These are phyloP conservation scores for Cassiopea xamachana DNA, from an alignment of 30 jellyfish, hydroid and myxozoan genomes.

Conservation along the genomic window DNA sequence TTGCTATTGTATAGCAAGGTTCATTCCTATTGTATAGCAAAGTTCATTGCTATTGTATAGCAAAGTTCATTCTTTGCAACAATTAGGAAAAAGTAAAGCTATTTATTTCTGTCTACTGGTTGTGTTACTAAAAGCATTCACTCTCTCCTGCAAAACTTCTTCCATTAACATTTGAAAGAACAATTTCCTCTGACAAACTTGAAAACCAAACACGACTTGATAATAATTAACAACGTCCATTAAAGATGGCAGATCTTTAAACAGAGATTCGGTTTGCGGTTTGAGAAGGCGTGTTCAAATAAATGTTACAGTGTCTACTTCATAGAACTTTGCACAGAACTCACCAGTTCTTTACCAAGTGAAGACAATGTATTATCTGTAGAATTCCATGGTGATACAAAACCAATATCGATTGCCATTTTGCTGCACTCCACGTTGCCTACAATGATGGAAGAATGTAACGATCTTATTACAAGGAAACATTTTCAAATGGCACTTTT, in stretches of 20 bases:
- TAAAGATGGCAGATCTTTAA: background rate
- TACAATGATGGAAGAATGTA: conserved; percentile 7
- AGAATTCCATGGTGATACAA: conserved; percentile 69
- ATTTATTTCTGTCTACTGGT: too few species aligned
- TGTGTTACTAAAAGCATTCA: too few species aligned
- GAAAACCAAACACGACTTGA: background rate
- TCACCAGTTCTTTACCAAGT: conserved; percentile 88
- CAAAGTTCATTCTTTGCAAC: too few species aligned
- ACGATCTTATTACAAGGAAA: background rate
- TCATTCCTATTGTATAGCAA: too few species aligned
- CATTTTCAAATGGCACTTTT: too few species aligned
- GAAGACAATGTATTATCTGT: conserved; percentile 48
- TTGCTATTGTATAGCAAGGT: too few species aligned
- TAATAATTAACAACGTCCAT: background rate
- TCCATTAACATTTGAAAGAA: background rate
- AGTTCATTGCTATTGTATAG: too few species aligned
- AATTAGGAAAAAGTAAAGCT: too few species aligned
- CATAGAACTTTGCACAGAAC: background rate
- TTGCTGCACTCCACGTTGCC: conserved; percentile 27
- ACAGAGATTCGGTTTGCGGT: background rate
- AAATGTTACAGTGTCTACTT: background rate
- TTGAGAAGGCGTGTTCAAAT: background rate
- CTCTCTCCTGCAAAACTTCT: too few species aligned
- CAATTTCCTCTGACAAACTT: background rate
- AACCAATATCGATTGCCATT: conserved; percentile 61